Conservation (phyloP, 2,113 vertebrate species). For the Cyprinodon variegatus region DNA sequence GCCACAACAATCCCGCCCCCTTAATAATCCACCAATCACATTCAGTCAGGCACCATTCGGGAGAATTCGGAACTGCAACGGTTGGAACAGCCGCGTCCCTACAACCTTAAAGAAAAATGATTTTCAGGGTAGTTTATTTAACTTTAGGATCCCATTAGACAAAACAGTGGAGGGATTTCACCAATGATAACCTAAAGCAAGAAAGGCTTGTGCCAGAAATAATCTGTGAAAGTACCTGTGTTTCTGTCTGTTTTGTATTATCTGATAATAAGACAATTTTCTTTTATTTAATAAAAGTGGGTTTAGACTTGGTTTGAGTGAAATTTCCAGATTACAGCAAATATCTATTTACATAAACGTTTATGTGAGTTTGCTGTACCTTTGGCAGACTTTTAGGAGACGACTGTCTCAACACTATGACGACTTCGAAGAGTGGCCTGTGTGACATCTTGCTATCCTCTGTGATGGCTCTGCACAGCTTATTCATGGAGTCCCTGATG, state of each 20-base stretch:
- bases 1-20: no score
- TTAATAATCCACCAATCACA: no score
- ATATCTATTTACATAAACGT: background rate
- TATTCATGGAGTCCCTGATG: conserved; percentile 84
- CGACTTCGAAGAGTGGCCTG: conserved; percentile 84
- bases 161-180: no score
- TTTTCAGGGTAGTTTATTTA: background rate
- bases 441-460: conserved; percentile 72
- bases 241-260: background rate
- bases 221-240: background rate
- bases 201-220: no score
- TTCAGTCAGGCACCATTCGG: no score
- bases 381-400: conserved; percentile 66
- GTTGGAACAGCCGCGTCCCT: no score
- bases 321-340: background rate
- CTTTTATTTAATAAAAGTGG: background rate
- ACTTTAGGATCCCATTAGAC: background rate
- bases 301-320: background rate
- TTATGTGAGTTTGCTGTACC: conserved; percentile 57
- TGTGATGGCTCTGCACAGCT: conserved; percentile 85
- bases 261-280: background rate
- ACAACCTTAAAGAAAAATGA: no score
- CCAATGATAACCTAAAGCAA: no score
- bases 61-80: no score
- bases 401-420: conserved; percentile 77